phyloP scores from a whole-genome alignment of 2,888 invertebrate genomes.

The Mythimna impura region DNA sequence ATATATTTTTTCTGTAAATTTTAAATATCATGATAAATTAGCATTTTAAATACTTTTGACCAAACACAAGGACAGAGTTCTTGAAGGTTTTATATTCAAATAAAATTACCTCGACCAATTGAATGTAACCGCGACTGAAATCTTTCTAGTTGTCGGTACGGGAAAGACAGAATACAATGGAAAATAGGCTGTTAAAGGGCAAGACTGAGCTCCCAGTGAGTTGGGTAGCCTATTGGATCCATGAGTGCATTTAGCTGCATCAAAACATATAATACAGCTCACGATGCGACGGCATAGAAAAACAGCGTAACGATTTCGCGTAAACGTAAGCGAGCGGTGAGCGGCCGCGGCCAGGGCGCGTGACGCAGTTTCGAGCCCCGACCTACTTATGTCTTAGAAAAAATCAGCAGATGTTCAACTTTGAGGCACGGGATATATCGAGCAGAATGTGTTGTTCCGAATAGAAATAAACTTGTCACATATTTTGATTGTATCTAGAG shows the following conservation, averaged over 20 bases:
- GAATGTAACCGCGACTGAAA: neutral
- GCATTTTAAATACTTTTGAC: too few species aligned
- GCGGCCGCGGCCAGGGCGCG: constrained; percentile 76
- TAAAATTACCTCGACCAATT: neutral
- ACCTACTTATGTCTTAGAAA: constrained; percentile 90
- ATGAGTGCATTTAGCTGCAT: constrained; percentile 23
- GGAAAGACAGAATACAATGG: neutral
- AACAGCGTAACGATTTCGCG: constrained; percentile 82
- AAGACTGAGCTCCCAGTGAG: neutral
- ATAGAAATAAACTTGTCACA: constrained; percentile 91
- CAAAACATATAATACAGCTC: constrained; percentile 39
- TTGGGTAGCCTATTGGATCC: neutral
- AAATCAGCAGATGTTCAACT: constrained; percentile 89
- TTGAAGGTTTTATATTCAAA: neutral
- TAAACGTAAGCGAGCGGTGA: constrained; percentile 82
- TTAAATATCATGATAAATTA: too few species aligned
- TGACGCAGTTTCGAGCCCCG: constrained; percentile 89
- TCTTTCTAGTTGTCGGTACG: too few species aligned
- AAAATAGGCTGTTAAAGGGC: neutral
- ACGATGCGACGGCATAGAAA: constrained; percentile 73
- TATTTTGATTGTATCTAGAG: constrained; percentile 91
- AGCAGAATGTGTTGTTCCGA: constrained; percentile 89
- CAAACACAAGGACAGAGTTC: neutral
- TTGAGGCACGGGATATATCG: constrained; percentile 87
- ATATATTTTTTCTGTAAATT: neutral